Evolutionary conservation across 2,797 vertebrate species (phyloP).

Genomic region (Lates japonicus): DNA sequence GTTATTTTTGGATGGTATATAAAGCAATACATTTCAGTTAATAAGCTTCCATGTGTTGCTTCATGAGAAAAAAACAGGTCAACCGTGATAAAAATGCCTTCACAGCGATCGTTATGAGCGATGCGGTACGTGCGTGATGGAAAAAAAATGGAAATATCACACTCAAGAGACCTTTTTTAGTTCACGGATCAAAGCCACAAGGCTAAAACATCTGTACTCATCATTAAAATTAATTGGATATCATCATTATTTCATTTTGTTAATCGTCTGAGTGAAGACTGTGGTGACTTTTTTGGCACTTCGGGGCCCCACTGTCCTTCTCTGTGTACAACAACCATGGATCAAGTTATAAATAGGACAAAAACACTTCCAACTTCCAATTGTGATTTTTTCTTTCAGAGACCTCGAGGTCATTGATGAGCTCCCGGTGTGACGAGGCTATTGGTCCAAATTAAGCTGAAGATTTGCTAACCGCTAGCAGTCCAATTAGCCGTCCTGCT

Average conservation of each 20-base stretch:
- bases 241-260: slow-evolving; percentile 24
- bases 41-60: background rate
- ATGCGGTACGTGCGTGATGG: background rate
- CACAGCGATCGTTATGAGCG: background rate
- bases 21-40: background rate
- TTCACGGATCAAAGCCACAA: slow-evolving; percentile 37
- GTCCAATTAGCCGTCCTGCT: slow-evolving; percentile 51
- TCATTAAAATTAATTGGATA: slow-evolving; percentile 32
- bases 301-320: background rate
- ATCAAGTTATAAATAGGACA: slow-evolving; percentile 22
- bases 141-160: slow-evolving; percentile 3
- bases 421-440: slow-evolving; percentile 44
- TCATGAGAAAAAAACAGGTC: background rate
- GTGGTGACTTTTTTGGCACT: background rate
- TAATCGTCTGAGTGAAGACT: slow-evolving; percentile 5
- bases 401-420: slow-evolving; percentile 43
- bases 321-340: background rate
- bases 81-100: slow-evolving; percentile 1
- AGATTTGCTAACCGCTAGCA: slow-evolving; percentile 40
- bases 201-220: slow-evolving; percentile 29
- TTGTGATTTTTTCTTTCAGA: slow-evolving; percentile 24
- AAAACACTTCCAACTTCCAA: slow-evolving; percentile 22
- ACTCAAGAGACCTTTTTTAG: background rate
- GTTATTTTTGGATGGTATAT: slow-evolving; percentile 1
- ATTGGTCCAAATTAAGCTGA: slow-evolving; percentile 48